Base-by-base conservation (phyloP, 2,888 invertebrate genomes). In the Silvanus unidentatus region DNA sequence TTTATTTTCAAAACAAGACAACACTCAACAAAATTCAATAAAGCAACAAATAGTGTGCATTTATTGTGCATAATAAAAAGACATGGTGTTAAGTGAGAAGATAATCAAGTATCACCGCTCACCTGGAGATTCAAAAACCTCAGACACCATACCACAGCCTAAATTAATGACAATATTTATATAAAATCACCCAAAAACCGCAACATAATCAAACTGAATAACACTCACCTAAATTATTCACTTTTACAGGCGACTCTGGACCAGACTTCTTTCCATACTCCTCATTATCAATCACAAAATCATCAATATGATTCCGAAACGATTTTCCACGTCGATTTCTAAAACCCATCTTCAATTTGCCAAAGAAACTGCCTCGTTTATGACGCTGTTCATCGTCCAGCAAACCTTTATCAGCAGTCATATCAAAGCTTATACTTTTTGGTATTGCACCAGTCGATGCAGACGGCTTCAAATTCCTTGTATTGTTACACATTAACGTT, bases 341-440 rank as follows among this genome's bases (percentile, higher is more conserved):
- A 59, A 86, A 77, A 8, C 83, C 81, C 65, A 84, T 76, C 60
- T 82, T 82, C 42, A 89, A 75, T 60, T 83, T 85, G 29, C 82
- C 81, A 60, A 89, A 86, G 58, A 89, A 84, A 12, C 87, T 77
- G n/a, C 79, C 76, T 2, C 79, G 73, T 5, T 81, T 77, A 64
- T 77, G 80, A 64, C 83, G 82, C 39, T 76, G 46, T 78, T 75
- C 77, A 36, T 79, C 80, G 53, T 76, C 78, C 50, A 74, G 69
- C 44, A 71, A 57, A 1, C 82, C 80, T 56, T 89, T 84, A 63
- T 90, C 89, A 0, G 91, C 90, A 1, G 88, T 88, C 66, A 90
- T 87, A 71, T 93, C 92, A 60, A 92, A 92, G 66, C 89, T 91
- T 58, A 92, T 92, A 62, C 90, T 92, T 72, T 93, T 93, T 1